Conservation (phyloP, 2,888 invertebrate species). For the Dicyrtoma fusca region DNA sequence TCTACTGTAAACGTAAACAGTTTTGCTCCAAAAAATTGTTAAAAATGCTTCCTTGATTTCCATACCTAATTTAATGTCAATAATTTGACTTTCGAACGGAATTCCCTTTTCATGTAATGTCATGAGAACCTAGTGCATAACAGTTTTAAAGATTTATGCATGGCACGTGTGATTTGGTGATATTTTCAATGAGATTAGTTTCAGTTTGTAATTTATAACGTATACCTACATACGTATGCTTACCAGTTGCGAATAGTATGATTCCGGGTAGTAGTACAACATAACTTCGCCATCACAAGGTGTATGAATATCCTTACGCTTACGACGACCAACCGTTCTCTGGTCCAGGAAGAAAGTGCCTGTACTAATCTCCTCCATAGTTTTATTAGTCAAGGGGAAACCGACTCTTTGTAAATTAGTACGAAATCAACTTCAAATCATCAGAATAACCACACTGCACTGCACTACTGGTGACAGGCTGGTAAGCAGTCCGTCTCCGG, state of each 20-base stretch:
- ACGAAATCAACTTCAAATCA: too few species aligned
- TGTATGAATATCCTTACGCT: background rate
- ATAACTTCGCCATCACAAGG: background rate
- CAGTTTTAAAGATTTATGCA: too few species aligned
- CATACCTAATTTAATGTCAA: conserved; percentile 5
- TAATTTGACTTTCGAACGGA: background rate
- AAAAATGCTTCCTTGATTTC: too few species aligned
- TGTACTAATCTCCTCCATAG: background rate
- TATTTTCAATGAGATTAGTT: background rate
- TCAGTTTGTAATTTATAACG: too few species aligned
- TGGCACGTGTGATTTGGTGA: background rate
- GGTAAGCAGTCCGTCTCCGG: too few species aligned
- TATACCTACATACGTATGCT: too few species aligned
- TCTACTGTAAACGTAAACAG: too few species aligned
- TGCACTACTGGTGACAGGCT: too few species aligned
- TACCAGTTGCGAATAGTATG: background rate
- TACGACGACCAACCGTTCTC: background rate
- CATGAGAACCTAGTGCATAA: background rate
- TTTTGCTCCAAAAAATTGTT: too few species aligned
- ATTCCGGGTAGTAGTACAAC: conserved; percentile 1
- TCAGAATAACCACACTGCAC: too few species aligned
- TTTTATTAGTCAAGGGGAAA: too few species aligned
- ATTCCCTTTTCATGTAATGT: background rate
- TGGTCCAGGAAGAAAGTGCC: background rate
- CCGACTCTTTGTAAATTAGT: too few species aligned